Conservation (phyloP, 1,140 invertebrate genomes). For the Mactra quadrangularis region DNA sequence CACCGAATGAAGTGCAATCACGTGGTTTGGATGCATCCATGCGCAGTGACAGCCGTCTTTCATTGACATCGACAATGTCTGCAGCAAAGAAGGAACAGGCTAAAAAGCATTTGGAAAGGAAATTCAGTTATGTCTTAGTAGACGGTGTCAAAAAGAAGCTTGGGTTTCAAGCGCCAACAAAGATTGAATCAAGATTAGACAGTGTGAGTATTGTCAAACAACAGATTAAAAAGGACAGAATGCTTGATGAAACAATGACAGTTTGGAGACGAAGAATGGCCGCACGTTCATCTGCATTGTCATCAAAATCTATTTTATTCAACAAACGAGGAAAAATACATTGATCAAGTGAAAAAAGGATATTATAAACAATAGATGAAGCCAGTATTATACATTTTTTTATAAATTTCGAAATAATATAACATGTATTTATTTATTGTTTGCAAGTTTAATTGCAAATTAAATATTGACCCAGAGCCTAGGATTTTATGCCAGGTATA, state of each 20-base stretch:
- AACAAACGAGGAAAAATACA: too few species aligned
- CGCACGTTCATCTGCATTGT: background rate
- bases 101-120: background rate
- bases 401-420: too few species aligned
- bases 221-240: constrained; percentile 31
- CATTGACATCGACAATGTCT: background rate
- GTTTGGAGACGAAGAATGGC: constrained; percentile 53
- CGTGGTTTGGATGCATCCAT: background rate
- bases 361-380: too few species aligned
- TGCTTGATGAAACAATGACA: constrained; percentile 43
- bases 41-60: background rate
- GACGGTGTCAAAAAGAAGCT: background rate
- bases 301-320: background rate
- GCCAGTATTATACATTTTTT: too few species aligned
- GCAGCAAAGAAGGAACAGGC: background rate
- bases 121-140: too few species aligned
- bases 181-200: constrained; percentile 34
- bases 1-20: background rate
- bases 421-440: too few species aligned
- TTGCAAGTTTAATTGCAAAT: too few species aligned
- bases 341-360: too few species aligned
- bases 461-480: too few species aligned
- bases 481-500: too few species aligned
- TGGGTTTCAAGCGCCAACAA: constrained; percentile 26
- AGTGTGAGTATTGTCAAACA: constrained; percentile 36